phyloP scores from a whole-genome alignment of 2,888 invertebrate species.

The Campoletis raptor region DNA sequence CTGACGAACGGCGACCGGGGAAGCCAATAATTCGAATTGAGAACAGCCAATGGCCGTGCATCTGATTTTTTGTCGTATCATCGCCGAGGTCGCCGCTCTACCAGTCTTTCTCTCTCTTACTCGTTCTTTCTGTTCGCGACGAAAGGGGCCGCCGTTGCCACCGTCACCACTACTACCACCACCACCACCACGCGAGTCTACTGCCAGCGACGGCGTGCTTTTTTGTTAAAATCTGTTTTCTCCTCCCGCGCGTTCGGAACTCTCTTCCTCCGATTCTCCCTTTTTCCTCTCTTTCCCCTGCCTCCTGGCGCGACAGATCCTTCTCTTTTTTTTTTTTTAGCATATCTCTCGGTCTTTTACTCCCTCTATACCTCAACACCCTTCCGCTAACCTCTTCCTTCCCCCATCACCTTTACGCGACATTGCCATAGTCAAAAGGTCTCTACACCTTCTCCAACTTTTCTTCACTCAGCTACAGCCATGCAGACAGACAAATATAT shows the following conservation, averaged over 20 bases:
- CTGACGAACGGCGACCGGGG: conserved; percentile 76
- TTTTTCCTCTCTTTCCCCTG: conserved; percentile 8
- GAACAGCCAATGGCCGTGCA: conserved; percentile 85
- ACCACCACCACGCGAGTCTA: conserved; percentile 12
- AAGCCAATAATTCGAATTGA: conserved; percentile 81
- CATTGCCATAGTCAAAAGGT: conserved; percentile 9
- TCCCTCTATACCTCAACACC: conserved; percentile 11
- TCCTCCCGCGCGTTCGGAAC: conserved; percentile 26
- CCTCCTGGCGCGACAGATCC: conserved; percentile 1
- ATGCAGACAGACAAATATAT: neutral
- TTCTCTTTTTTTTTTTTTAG: conserved; percentile 5
- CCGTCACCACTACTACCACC: conserved; percentile 33
- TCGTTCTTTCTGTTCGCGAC: conserved; percentile 56
- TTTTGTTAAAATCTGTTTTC: conserved; percentile 61
- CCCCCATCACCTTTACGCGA: neutral
- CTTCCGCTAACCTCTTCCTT: conserved; percentile 6
- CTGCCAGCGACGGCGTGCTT: conserved; percentile 31
- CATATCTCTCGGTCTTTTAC: neutral
- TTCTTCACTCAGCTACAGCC: neutral
- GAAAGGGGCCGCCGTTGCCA: conserved; percentile 62
- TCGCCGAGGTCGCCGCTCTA: conserved; percentile 71
- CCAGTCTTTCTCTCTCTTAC: conserved; percentile 45
- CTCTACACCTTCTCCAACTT: neutral
- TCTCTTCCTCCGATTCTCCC: conserved; percentile 21
- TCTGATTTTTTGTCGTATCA: conserved; percentile 84